These are phyloP conservation scores for Aphis gossypii DNA, from an alignment of 1,140 invertebrate genomes.

Conservation along the genomic window DNA sequence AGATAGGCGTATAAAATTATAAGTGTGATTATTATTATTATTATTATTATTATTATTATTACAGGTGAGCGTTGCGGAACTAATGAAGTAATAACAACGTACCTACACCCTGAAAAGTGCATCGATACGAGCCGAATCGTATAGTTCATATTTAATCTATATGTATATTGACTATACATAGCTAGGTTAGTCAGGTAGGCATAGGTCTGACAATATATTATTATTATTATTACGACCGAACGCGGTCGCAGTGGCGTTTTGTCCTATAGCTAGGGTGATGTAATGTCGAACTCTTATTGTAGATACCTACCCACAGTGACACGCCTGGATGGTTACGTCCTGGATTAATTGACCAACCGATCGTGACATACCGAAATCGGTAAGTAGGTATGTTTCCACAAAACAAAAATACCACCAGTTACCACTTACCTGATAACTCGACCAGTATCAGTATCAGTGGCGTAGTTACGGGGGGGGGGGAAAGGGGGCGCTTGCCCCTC, in stretches of 20 bases:
- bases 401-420: neutral
- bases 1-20: too few relatives aligned
- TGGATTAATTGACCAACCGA: constrained; percentile 36
- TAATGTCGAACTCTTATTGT: neutral
- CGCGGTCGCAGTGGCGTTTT: neutral
- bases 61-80: neutral
- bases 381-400: neutral
- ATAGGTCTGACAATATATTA: neutral
- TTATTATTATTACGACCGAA: neutral
- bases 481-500: too few relatives aligned
- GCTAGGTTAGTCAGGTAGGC: neutral
- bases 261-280: neutral
- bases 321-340: constrained; percentile 2
- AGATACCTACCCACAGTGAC: neutral
- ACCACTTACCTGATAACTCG: neutral
- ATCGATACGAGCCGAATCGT: neutral
- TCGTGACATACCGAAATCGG: constrained; percentile 31
- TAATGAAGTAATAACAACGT: neutral
- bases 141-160: neutral
- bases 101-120: neutral
- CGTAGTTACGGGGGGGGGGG: too few relatives aligned
- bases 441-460: neutral
- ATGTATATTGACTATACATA: neutral
- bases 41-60: neutral
- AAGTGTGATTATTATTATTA: too few relatives aligned